Base-by-base conservation (phyloP, 2,797 vertebrate genomes). In the Petrocephalus sullivani region DNA sequence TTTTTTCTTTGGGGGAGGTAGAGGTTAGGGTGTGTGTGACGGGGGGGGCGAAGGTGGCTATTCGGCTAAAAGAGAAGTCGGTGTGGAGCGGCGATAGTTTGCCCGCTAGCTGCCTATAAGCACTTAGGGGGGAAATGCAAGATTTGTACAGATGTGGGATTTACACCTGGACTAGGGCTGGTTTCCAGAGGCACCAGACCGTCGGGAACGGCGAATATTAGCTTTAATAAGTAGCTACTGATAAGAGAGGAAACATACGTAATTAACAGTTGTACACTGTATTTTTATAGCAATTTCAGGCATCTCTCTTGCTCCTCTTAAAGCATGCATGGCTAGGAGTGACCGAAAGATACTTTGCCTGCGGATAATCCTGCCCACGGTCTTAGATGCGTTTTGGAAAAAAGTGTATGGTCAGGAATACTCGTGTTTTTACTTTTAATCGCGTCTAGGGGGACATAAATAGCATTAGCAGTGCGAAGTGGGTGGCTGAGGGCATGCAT, bases 111-210 rank as follows among this genome's bases (percentile, higher is more conserved):
- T 61, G 41, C 60, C 53, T 58, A 28, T 28, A 57, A 58, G 54
- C 56, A 86, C 23, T 64, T 87, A 51, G 86, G 51, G 28, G 28
- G 28, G 28, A 28, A 28, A 28, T 28, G 88, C 90, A 94, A 91
- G 93, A 95, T 94, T 93, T 91, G 91, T 94, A 94, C 94, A 92
- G 92, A 94, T 94, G 88, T 93, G 92, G 91, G 88, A 88, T 71
- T 87, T 89, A 86, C 90, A 88, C 91, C 88, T 90, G 91, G 85
- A 89, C 91, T 51, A 14, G n/a, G 64, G 23, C 46, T 81, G 46
- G 3, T 56, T 49, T 71, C 28, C 71, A 71, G 9, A 64, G 57
- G 88, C 88, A 75, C 33, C 28, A 54, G 85, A 86, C 75, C 57
- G 51, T 37, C 21, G 82, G 71, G 33, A 58, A 58, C 10, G 10